phyloP scores from a whole-genome alignment of 2,113 vertebrate species.

The Sclerurus mexicanus region DNA sequence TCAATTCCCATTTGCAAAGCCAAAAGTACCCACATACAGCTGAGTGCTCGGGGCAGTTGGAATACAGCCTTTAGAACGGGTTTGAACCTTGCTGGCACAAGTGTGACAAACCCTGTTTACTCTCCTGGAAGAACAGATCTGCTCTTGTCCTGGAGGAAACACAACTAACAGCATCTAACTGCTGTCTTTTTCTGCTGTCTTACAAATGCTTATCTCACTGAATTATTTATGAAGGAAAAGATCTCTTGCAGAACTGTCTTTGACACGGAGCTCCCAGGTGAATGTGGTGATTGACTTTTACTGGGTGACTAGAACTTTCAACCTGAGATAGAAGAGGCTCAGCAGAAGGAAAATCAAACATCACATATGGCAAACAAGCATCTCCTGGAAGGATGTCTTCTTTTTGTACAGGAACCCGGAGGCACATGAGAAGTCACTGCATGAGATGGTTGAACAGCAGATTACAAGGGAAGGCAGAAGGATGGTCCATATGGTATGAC shows the following conservation, averaged over 20 bases:
- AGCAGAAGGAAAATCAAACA: neutral
- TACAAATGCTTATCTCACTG: neutral
- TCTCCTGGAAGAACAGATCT: neutral
- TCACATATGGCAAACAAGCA: neutral
- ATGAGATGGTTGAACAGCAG: neutral
- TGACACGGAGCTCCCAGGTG: neutral
- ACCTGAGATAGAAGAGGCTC: neutral
- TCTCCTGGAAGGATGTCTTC: neutral
- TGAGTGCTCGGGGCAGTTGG: neutral
- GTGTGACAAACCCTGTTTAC: neutral
- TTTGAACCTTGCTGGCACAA: neutral
- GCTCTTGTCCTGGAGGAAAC: neutral
- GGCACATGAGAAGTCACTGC: neutral
- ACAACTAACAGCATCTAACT: neutral
- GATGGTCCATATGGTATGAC: neutral
- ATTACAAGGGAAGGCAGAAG: neutral
- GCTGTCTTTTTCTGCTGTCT: neutral
- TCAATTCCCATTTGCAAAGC: neutral
- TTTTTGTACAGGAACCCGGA: neutral
- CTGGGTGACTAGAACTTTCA: neutral
- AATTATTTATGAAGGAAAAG: neutral
- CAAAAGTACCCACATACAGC: neutral
- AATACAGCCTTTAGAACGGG: neutral
- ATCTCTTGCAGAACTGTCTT: neutral
- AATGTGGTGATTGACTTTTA: neutral